A percentile compares a stretch with the other conserved stretches of the same genome.
Evolutionary conservation across 2,113 vertebrate genomes (phyloP).

Genomic region (Grantiella picta): DNA sequence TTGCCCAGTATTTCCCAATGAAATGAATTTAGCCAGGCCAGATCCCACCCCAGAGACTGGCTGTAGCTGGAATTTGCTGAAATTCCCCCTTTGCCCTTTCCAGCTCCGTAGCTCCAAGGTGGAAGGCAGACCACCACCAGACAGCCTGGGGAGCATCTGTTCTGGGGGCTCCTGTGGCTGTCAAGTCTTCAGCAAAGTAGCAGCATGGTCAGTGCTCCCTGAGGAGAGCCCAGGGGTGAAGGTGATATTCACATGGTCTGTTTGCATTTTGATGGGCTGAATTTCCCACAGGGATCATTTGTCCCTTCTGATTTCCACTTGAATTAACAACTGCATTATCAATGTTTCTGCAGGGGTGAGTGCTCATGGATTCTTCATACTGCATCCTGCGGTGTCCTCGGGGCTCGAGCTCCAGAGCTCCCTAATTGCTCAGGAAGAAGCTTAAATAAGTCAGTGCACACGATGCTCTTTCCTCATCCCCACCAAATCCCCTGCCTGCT

Average conservation of each 20-base stretch:
- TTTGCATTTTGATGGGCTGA: neutral
- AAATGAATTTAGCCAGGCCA: neutral
- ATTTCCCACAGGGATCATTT: neutral
- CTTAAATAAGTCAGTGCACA: neutral
- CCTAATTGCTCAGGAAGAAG: neutral
- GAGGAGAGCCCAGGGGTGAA: neutral
- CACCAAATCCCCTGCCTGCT: neutral
- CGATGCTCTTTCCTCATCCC: neutral
- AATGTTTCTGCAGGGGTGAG: neutral
- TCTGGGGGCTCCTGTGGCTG: accelerated
- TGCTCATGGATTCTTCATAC: neutral
- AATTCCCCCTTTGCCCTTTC: constrained; percentile 29
- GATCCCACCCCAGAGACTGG: neutral
- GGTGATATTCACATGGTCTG: accelerated
- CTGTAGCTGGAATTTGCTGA: constrained; percentile 22
- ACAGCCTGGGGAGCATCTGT: neutral
- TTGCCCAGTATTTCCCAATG: constrained; percentile 50
- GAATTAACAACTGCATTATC: neutral
- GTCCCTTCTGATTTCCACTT: neutral
- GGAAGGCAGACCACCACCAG: neutral
- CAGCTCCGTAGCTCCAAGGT: neutral
- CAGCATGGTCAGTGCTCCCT: accelerated
- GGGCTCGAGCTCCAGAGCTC: neutral
- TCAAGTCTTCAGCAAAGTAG: neutral
- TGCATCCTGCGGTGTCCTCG: neutral